phyloP scores from a whole-genome alignment of 2,113 vertebrate genomes.

The Stegostoma tigrinum region DNA sequence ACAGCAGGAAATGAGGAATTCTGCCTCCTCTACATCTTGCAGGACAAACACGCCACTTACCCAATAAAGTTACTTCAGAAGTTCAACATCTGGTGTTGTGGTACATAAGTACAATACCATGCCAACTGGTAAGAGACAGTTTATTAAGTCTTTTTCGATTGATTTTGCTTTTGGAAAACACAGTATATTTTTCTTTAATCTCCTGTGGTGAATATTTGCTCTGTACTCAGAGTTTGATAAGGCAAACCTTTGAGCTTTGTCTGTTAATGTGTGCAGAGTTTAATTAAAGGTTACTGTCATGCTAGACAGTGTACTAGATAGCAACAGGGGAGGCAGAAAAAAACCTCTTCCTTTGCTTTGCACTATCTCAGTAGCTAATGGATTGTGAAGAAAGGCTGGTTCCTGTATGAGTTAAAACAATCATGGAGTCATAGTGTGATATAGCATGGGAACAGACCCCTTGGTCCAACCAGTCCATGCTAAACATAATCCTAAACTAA shows the following conservation, averaged over 20 bases:
- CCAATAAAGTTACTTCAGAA: neutral
- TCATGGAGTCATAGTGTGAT: no score
- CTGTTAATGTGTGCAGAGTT: slow-evolving; percentile 17
- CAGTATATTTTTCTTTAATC: neutral
- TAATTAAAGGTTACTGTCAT: slow-evolving; percentile 22
- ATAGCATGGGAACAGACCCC: no score
- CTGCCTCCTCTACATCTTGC: neutral
- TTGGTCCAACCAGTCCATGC: no score
- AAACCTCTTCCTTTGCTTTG: neutral
- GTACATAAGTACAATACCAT: neutral
- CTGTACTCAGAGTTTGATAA: neutral
- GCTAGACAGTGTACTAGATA: neutral
- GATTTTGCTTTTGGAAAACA: neutral
- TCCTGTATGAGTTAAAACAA: neutral
- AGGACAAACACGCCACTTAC: neutral
- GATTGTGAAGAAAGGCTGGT: neutral
- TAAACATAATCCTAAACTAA: no score
- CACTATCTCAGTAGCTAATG: neutral
- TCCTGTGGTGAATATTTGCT: slow-evolving; percentile 23
- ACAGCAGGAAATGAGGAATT: neutral
- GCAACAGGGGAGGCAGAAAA: neutral
- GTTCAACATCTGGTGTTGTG: neutral
- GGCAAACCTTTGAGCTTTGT: neutral
- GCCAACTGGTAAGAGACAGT: neutral
- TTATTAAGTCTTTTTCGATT: slow-evolving; percentile 31